Conservation (phyloP, 2,888 invertebrate genomes). For the Polyploca ridens region DNA sequence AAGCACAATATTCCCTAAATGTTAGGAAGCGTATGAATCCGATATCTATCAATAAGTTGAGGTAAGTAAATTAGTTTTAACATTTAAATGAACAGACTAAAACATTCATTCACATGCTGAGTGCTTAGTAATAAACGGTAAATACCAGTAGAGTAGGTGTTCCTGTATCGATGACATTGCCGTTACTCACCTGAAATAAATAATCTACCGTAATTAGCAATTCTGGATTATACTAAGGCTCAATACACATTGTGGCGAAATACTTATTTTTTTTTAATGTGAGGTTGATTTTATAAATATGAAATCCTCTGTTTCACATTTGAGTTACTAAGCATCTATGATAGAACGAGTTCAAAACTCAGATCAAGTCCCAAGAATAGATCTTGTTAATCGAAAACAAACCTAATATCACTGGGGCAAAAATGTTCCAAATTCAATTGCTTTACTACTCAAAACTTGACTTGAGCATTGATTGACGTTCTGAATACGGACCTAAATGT, state of each 20-base stretch:
- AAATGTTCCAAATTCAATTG: too few relatives aligned
- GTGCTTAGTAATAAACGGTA: slow-evolving; percentile 58
- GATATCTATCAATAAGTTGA: not conserved
- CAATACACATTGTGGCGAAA: not conserved
- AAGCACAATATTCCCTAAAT: not conserved
- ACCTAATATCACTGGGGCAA: too few relatives aligned
- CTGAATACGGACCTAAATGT: too few relatives aligned
- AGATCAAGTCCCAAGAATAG: too few relatives aligned
- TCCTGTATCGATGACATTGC: slow-evolving; percentile 84
- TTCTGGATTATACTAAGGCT: slow-evolving; percentile 14
- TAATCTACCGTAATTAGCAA: slow-evolving; percentile 29
- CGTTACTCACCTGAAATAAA: slow-evolving; percentile 83
- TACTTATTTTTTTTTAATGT: too few relatives aligned
- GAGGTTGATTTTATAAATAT: too few relatives aligned
- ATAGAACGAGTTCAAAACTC: too few relatives aligned
- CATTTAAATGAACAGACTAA: not conserved
- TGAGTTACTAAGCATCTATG: too few relatives aligned
- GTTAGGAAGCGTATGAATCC: not conserved
- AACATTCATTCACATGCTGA: slow-evolving; percentile 50
- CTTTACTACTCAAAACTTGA: too few relatives aligned
- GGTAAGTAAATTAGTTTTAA: not conserved
- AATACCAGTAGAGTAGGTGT: slow-evolving; percentile 82
- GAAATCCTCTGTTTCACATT: too few relatives aligned
- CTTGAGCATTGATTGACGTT: too few relatives aligned
- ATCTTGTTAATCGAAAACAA: too few relatives aligned